Evolutionary conservation across 2,888 invertebrate species (phyloP).

Genomic region (Plebejus anna): DNA sequence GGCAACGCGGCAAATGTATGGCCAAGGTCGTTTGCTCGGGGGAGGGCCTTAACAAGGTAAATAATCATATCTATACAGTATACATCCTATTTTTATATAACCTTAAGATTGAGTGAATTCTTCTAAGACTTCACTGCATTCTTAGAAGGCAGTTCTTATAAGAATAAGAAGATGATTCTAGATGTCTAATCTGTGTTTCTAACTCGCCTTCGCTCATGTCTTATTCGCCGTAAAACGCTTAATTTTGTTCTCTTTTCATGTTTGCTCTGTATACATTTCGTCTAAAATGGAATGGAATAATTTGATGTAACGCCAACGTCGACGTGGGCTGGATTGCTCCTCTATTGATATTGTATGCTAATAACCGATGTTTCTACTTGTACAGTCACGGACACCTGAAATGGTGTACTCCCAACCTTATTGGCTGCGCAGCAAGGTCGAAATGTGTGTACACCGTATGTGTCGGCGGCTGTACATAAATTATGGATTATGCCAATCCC

Average conservation of each 20-base stretch:
- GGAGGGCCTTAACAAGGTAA: no score
- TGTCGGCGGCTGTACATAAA: neutral
- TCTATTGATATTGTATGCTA: slow-evolving; percentile 52
- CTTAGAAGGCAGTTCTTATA: neutral
- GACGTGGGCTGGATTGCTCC: slow-evolving; percentile 49
- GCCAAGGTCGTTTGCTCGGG: no score
- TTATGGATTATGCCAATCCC: slow-evolving; percentile 18
- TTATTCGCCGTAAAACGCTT: slow-evolving; percentile 55
- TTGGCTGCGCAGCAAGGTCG: neutral
- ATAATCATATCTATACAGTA: no score
- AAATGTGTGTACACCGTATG: neutral
- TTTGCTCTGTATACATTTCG: slow-evolving; percentile 76
- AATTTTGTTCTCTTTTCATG: slow-evolving; percentile 77
- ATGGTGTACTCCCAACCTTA: neutral
- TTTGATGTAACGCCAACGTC: slow-evolving; percentile 63
- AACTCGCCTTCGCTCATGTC: slow-evolving; percentile 43
- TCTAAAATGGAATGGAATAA: slow-evolving; percentile 75
- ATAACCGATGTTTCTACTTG: slow-evolving; percentile 46
- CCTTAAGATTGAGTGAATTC: neutral
- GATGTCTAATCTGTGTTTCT: neutral
- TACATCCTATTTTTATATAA: neutral
- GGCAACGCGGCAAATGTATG: no score
- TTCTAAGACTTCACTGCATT: neutral
- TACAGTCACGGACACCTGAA: neutral
- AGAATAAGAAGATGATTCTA: neutral